Conservation (phyloP, 2,888 invertebrate genomes). For the Harpalus rubripes region DNA sequence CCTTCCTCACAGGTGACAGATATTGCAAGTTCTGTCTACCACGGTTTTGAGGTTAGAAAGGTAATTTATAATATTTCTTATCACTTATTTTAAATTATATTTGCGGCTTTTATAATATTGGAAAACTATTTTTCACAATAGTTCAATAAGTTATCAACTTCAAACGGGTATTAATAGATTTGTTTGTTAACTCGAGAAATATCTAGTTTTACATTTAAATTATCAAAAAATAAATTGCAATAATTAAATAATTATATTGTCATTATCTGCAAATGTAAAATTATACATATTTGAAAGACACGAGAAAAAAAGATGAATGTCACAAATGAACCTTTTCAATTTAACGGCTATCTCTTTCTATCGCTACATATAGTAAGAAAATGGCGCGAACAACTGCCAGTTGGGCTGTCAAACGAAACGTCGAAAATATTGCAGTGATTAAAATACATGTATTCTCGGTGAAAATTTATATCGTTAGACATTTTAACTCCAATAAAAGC, state of each 20-base stretch:
- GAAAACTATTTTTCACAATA: neutral
- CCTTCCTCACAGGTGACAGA: neutral
- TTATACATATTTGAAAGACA: too few relatives aligned
- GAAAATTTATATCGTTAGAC: too few relatives aligned
- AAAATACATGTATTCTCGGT: too few relatives aligned
- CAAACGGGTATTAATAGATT: neutral
- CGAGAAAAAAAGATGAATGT: too few relatives aligned
- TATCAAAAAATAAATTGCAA: neutral
- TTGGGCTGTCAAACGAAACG: too few relatives aligned
- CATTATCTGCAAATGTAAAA: neutral
- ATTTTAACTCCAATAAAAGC: too few relatives aligned
- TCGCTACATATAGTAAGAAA: too few relatives aligned
- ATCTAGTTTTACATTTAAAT: neutral
- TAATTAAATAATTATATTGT: neutral
- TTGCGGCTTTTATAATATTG: neutral
- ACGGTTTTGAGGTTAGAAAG: neutral
- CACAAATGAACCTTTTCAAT: too few relatives aligned
- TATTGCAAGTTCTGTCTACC: neutral
- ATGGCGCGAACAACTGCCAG: too few relatives aligned
- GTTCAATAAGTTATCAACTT: conserved; percentile 1
- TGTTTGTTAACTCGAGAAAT: neutral
- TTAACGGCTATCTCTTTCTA: too few relatives aligned
- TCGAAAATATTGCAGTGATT: too few relatives aligned
- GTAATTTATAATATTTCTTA: neutral
- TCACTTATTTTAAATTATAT: neutral